Evolutionary conservation across 1,140 invertebrate species (phyloP), one percentile per base, ranked within the genome.

Genomic region (Drosophila suzukii): DNA sequence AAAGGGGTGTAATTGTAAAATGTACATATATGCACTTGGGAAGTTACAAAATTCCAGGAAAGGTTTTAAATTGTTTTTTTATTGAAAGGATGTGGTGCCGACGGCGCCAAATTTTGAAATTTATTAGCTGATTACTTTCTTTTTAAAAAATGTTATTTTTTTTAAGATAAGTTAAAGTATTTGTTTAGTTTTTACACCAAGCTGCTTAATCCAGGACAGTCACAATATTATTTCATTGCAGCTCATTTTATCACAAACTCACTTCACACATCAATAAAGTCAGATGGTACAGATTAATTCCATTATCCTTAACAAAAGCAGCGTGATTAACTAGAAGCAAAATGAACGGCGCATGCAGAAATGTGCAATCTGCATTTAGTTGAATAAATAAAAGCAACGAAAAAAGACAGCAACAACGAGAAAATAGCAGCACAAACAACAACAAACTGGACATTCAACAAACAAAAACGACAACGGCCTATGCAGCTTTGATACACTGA

Each of bases 301-400:
- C 46, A 68, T 32, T 60, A 46, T 51, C 38, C 24, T 44, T 44
- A 32, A 56, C 32, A 61, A 30, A 38, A 30, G 38, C 10, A 49
- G 46, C 36, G 65, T 71, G 50, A 71, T 68, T 68, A 71, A 57
- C 51, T 70, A 55, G 15, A 56, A 58, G 38, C 73, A 17, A 76
- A 76, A 46, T 76, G 73, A 57, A 53, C 65, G 15, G 27, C 36
- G 30, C 20, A 70, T 62, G 63, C 65, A 62, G 49, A 77, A 77
- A 77, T 70, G 75, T 77, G 75, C 75, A 77, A 77, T 77, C 75
- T 77, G 63, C 75, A 77, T 77, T 77, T 70, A 77, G 75, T 77
- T 77, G 59, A 77, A 77, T 77, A 77, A 77, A 77, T 77, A 77
- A 77, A 77, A 30, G 53, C 47, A 13, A 51, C n/a, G 24, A 34